Conservation (phyloP, 2,797 vertebrate genomes). For the Manis pentadactyla region DNA sequence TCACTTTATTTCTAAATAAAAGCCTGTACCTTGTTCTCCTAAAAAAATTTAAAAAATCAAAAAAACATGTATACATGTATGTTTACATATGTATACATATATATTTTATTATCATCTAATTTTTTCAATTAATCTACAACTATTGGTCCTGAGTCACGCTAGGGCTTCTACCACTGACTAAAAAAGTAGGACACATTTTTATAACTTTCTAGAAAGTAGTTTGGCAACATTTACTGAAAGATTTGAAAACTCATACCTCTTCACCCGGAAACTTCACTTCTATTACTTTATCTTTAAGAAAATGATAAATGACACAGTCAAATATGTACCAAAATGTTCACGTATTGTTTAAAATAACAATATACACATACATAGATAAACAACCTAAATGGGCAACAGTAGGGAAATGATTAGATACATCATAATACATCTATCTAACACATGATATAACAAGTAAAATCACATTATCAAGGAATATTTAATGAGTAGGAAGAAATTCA, state of each 20-base stretch:
- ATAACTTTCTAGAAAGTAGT: not conserved
- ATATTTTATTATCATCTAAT: not conserved
- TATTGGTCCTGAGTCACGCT: not conserved
- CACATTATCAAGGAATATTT: constrained; percentile 23
- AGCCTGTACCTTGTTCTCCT: too few species aligned
- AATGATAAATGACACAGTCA: not conserved
- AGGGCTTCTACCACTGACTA: not conserved
- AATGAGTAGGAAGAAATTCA: constrained; percentile 5
- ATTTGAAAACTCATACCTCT: not conserved
- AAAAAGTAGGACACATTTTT: constrained; percentile 27
- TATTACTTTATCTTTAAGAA: constrained; percentile 40
- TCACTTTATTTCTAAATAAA: too few species aligned
- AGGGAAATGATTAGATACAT: constrained; percentile 45
- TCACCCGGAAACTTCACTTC: constrained; percentile 12
- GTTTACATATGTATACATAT: not conserved
- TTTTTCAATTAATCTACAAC: not conserved
- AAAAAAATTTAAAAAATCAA: too few species aligned
- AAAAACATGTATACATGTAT: not conserved
- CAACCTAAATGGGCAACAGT: not conserved
- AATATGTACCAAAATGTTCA: constrained; percentile 5
- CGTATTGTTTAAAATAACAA: constrained; percentile 34
- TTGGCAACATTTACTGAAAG: constrained; percentile 22
- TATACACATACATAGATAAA: not conserved
- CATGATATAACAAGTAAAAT: constrained; percentile 2
- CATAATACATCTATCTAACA: constrained; percentile 19